Percentiles rank a stretch among this genome's conserved stretches.
Conservation (phyloP, 1,140 invertebrate genomes). For the Mactra quadrangularis region DNA sequence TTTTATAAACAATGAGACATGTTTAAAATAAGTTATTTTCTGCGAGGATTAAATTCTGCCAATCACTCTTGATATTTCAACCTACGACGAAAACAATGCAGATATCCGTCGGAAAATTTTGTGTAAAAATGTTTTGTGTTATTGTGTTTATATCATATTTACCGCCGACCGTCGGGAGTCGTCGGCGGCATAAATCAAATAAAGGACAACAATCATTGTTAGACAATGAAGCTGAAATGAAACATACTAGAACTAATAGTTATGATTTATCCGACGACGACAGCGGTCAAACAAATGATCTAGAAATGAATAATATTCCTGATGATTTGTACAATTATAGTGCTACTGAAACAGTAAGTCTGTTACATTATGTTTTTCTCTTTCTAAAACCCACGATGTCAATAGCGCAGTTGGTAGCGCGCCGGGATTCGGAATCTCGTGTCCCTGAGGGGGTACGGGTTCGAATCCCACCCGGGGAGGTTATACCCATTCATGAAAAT, state of each 20-base stretch:
- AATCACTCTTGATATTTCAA: no score
- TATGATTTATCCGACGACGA: slow-evolving; percentile 7
- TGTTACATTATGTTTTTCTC: no score
- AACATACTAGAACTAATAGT: neutral
- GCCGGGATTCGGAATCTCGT: no score
- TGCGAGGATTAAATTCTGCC: no score
- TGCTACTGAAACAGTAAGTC: slow-evolving; percentile 27
- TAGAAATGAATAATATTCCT: neutral
- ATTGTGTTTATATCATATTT: slow-evolving; percentile 4
- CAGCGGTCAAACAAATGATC: neutral
- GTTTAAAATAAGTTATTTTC: no score
- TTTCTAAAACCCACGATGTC: no score
- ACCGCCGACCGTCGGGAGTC: neutral
- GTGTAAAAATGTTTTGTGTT: slow-evolving; percentile 10
- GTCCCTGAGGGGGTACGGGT: no score
- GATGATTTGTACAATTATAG: slow-evolving; percentile 21
- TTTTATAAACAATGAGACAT: no score
- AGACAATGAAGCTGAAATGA: neutral
- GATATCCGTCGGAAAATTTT: neutral
- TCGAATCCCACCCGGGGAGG: no score
- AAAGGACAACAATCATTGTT: neutral
- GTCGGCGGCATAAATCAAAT: neutral
- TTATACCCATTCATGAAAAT: no score
- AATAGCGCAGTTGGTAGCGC: no score
- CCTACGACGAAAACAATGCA: slow-evolving; percentile 30